phyloP scores from a whole-genome alignment of 2,797 vertebrate genomes.

The Lutjanus campechanus region DNA sequence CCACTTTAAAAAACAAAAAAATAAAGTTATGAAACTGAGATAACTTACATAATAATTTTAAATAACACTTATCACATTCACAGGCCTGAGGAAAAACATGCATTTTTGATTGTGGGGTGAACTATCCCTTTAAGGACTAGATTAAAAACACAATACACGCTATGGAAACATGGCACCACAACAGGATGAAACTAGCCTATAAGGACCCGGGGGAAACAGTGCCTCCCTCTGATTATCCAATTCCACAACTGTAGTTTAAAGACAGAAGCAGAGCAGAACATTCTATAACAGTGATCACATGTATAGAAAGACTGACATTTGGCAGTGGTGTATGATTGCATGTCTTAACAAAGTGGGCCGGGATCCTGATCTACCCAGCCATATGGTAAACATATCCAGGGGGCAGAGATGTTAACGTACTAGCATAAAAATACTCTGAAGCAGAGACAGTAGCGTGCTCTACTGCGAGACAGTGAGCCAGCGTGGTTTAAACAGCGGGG shows the following conservation, averaged over 20 bases:
- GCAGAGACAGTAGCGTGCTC: slow-evolving; percentile 51
- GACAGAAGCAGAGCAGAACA: background rate
- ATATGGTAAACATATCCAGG: slow-evolving; percentile 68
- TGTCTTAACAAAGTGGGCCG: slow-evolving; percentile 36
- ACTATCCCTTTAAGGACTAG: background rate
- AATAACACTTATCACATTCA: too few species aligned
- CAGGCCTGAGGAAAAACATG: too few species aligned
- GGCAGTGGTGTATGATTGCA: slow-evolving; percentile 11
- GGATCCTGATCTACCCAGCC: slow-evolving; percentile 56
- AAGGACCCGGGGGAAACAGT: slow-evolving; percentile 6
- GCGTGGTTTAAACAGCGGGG: slow-evolving; percentile 62
- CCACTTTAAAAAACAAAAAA: too few species aligned
- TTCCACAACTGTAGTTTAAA: slow-evolving; percentile 8
- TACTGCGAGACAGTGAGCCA: slow-evolving; percentile 59
- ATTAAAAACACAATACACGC: background rate
- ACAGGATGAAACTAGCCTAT: background rate
- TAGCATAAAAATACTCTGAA: slow-evolving; percentile 69
- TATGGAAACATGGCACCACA: slow-evolving; percentile 1
- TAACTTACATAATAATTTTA: too few species aligned
- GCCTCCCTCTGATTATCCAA: background rate
- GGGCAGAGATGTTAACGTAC: slow-evolving; percentile 59
- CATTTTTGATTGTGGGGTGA: too few species aligned
- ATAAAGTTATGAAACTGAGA: too few species aligned
- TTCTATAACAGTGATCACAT: background rate
- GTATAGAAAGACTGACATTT: slow-evolving; percentile 8